Conservation (phyloP, 2,113 vertebrate genomes). For the Indri indri region DNA sequence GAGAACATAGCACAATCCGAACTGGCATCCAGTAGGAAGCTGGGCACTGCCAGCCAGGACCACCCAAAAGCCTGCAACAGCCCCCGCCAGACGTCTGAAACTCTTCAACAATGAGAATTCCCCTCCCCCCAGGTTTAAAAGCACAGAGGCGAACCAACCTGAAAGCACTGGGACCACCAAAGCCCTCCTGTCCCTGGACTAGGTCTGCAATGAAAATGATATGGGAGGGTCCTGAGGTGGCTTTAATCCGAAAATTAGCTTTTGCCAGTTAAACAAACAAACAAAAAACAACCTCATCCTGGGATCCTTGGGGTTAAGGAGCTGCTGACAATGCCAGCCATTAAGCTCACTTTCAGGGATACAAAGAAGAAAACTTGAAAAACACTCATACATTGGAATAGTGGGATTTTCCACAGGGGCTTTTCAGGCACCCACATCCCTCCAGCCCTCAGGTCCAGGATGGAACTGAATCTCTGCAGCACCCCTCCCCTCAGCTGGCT, state of each 20-base stretch:
- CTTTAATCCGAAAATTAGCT: constrained; percentile 76
- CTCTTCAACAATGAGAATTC: not conserved
- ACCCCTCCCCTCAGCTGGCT: not conserved
- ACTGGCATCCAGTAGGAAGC: not conserved
- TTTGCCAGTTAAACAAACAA: constrained; percentile 72
- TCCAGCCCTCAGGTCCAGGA: not conserved
- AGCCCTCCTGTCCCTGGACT: not conserved
- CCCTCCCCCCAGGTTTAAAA: not conserved
- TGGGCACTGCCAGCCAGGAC: not conserved
- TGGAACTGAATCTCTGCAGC: not conserved
- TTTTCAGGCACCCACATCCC: not conserved
- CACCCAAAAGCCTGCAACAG: not conserved
- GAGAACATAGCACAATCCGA: not conserved
- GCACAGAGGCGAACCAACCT: not conserved
- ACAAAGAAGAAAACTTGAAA: constrained; percentile 60
- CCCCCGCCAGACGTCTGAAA: not conserved
- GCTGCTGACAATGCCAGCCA: constrained; percentile 70
- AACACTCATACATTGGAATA: not conserved
- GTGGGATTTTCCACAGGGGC: constrained; percentile 11
- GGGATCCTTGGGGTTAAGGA: constrained; percentile 70
- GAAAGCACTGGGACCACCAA: not conserved
- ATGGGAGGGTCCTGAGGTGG: constrained; percentile 69
- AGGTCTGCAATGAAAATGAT: constrained; percentile 69
- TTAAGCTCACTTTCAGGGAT: constrained; percentile 64
- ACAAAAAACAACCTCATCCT: constrained; percentile 57